Conservation (phyloP, 1,140 invertebrate genomes). For the Sarcophaga bullata region DNA sequence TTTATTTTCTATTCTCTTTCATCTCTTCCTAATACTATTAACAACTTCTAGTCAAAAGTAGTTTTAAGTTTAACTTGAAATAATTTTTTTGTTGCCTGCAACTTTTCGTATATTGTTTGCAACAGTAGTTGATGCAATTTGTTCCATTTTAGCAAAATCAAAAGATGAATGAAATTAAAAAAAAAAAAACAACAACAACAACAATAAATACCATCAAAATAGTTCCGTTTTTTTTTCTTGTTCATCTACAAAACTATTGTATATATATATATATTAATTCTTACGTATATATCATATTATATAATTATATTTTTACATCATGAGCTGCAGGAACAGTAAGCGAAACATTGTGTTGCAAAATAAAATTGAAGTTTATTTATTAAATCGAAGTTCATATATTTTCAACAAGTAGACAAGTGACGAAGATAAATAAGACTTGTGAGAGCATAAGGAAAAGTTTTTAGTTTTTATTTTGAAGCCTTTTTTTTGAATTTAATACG, state of each 20-base stretch:
- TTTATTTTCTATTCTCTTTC: background rate
- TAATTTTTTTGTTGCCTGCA: background rate
- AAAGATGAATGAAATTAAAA: background rate
- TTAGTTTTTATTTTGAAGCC: too few species aligned
- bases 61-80: background rate
- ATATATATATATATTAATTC: background rate
- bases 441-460: background rate
- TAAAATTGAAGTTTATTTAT: conserved; percentile 34
- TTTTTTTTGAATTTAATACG: too few species aligned
- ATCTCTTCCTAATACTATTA: background rate
- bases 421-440: conserved; percentile 34
- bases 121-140: conserved; percentile 4
- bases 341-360: conserved; percentile 17
- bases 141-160: background rate
- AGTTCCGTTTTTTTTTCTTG: background rate
- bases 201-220: background rate
- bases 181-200: background rate
- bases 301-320: too few species aligned
- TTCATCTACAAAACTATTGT: background rate
- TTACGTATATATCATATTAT: background rate
- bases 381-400: conserved; percentile 35
- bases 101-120: background rate
- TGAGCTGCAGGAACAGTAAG: background rate
- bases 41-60: background rate
- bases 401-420: conserved; percentile 21